Conservation (phyloP, 2,113 vertebrate genomes). For the Clarias batrachus region DNA sequence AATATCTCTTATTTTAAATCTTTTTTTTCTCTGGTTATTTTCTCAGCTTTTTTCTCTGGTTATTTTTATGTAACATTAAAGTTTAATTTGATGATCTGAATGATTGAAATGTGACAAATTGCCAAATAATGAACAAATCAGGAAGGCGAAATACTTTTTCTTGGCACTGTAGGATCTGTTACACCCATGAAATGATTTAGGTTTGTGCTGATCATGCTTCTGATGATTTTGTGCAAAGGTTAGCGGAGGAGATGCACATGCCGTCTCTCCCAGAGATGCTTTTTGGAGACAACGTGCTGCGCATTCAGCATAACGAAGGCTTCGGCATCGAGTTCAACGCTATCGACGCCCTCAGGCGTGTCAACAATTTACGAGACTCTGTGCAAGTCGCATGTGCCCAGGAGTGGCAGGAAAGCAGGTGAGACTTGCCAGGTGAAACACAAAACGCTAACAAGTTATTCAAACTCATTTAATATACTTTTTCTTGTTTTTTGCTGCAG, state of each 20-base stretch:
- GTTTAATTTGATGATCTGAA: too few relatives aligned
- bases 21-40: too few relatives aligned
- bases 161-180: too few relatives aligned
- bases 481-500: conserved; percentile 62
- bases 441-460: background rate
- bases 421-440: background rate
- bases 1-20: background rate
- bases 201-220: background rate
- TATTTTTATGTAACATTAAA: too few relatives aligned
- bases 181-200: background rate
- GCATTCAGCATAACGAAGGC: conserved; percentile 83
- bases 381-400: conserved; percentile 96
- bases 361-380: conserved; percentile 87
- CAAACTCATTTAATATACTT: background rate
- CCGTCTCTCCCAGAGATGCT: conserved; percentile 96
- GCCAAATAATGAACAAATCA: too few relatives aligned
- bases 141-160: too few relatives aligned
- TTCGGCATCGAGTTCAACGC: conserved; percentile 97
- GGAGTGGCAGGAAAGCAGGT: conserved; percentile 96
- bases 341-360: conserved; percentile 86
- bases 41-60: too few relatives aligned
- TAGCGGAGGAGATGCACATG: conserved; percentile 89
- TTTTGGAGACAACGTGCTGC: conserved; percentile 93
- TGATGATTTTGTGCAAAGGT: conserved; percentile 62
- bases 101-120: too few relatives aligned